phyloP scores from a whole-genome alignment of 1,140 invertebrate species.

The Hylaeus volcanicus region DNA sequence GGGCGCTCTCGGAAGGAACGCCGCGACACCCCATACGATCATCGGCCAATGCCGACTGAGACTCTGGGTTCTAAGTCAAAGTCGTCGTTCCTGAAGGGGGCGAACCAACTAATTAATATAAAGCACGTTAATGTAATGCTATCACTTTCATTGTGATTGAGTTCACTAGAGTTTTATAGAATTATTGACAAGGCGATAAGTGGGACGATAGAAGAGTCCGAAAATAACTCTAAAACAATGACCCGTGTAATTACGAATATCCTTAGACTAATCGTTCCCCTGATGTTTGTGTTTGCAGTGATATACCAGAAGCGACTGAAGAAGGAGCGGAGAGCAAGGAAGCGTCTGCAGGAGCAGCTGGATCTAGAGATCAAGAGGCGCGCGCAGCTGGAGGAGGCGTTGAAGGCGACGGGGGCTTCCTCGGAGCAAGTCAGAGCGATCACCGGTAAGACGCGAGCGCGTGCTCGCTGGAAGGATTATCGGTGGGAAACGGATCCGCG shows the following conservation, averaged over 20 bases:
- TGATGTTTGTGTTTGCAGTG: slow-evolving; percentile 83
- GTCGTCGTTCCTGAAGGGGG: too few relatives aligned
- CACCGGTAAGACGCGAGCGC: slow-evolving; percentile 83
- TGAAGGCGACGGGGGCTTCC: slow-evolving; percentile 88
- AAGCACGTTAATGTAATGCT: too few relatives aligned
- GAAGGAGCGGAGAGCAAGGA: slow-evolving; percentile 90
- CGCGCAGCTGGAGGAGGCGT: slow-evolving; percentile 88
- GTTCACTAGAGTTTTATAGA: too few relatives aligned
- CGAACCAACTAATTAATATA: too few relatives aligned
- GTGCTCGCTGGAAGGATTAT: slow-evolving; percentile 12
- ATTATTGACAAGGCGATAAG: too few relatives aligned
- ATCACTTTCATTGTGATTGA: too few relatives aligned
- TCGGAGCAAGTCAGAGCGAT: slow-evolving; percentile 88
- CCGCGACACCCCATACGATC: neutral
- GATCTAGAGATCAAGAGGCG: slow-evolving; percentile 89
- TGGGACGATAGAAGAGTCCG: too few relatives aligned
- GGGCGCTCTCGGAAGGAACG: neutral
- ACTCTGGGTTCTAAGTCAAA: too few relatives aligned
- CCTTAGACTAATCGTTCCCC: too few relatives aligned
- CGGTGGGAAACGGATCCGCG: slow-evolving; percentile 19
- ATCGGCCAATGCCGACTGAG: too few relatives aligned
- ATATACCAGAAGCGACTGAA: slow-evolving; percentile 92
- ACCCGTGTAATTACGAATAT: too few relatives aligned
- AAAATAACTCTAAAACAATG: too few relatives aligned
- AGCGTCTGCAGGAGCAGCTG: slow-evolving; percentile 91